Base-by-base conservation (phyloP, 2,888 invertebrate species). In the Girardia tigrina region DNA sequence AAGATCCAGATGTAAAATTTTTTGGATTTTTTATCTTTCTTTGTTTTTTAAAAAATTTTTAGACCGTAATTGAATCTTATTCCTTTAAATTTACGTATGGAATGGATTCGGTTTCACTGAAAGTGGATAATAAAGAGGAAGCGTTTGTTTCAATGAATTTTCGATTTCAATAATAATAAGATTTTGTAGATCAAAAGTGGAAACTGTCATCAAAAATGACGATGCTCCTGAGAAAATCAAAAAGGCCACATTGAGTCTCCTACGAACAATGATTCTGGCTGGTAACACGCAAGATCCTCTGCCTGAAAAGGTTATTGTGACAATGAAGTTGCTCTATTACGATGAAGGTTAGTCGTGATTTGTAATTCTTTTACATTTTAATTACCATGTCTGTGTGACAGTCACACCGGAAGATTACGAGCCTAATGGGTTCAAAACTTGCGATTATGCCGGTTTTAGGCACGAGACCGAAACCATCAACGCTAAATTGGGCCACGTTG, bases 351-450 rank as follows among this genome's bases (percentile, higher is more conserved):
- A 72, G 29, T 29, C 23, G 4, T 8, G n/a, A n/a, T n/a, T n/a
- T n/a, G 42, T 42, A 42, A 42, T 42, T 14, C 42, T 42, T n/a
- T n/a, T 12, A 26, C n/a, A 26, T n/a, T 28, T 28, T 28, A 28
- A 2, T 28, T 12, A 71, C n/a, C 36, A 26, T 70, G 71, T 70
- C n/a, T n/a, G n/a, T 71, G 16, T 78, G 79, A 16, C 78, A 85
- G 85, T 83, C 20, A 85, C 85, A 1, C 85, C 85, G 36, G 72
- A 78, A 26, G 83, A 84, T 77, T 85, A 85, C 80, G 84, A 85
- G 77, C 85, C 85, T 1, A 83, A 83, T 73, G 84, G 85, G 72
- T 85, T 85, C 78, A 80, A 80, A 70, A 75, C 83, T 29, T 79
- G 82, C 27, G 80, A 80, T 26, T 78, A 77, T 75, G 81, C 81